Percentiles rank a stretch among this genome's conserved stretches.
Evolutionary conservation across 2,797 vertebrate species (phyloP).

Genomic region (Steatocranus sp.): DNA sequence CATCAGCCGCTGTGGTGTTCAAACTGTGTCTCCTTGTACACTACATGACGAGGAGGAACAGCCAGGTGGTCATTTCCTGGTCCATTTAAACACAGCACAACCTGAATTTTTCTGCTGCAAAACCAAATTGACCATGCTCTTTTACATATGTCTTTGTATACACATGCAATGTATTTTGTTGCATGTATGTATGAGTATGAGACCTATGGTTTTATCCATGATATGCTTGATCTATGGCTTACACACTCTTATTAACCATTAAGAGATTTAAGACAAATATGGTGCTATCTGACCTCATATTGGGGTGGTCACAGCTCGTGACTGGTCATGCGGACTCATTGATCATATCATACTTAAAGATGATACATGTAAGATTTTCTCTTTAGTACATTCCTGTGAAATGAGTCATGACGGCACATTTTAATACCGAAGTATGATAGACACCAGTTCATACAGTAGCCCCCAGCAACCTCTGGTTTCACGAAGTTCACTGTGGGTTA

Average conservation of each 20-base stretch:
- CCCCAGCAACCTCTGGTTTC: conserved; percentile 20
- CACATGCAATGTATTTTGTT: conserved; percentile 77
- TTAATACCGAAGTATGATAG: conserved; percentile 29
- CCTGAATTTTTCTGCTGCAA: conserved; percentile 91
- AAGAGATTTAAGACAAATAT: conserved; percentile 87
- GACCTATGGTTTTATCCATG: conserved; percentile 83
- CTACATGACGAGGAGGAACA: conserved; percentile 24
- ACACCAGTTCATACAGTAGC: conserved; percentile 38
- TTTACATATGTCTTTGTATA: conserved; percentile 77
- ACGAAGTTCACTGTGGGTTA: conserved; percentile 16
- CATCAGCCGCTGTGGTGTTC: background rate
- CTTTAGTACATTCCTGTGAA: conserved; percentile 30
- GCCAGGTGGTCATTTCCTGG: conserved; percentile 53
- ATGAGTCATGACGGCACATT: conserved; percentile 18
- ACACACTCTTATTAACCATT: conserved; percentile 81
- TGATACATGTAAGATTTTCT: conserved; percentile 67
- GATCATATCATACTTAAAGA: conserved; percentile 93
- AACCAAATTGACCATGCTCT: conserved; percentile 79
- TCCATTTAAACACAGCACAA: conserved; percentile 87
- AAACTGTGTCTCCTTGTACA: background rate
- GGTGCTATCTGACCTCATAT: conserved; percentile 97
- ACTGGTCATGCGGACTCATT: conserved; percentile 99
- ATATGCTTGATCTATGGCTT: conserved; percentile 84
- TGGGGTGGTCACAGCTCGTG: conserved; percentile 90
- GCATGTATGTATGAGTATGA: conserved; percentile 78